These are phyloP conservation scores for Spongia lamella DNA, from an alignment of 37 sponge, comb jelly and placozoan genomes.

Conservation along the genomic window DNA sequence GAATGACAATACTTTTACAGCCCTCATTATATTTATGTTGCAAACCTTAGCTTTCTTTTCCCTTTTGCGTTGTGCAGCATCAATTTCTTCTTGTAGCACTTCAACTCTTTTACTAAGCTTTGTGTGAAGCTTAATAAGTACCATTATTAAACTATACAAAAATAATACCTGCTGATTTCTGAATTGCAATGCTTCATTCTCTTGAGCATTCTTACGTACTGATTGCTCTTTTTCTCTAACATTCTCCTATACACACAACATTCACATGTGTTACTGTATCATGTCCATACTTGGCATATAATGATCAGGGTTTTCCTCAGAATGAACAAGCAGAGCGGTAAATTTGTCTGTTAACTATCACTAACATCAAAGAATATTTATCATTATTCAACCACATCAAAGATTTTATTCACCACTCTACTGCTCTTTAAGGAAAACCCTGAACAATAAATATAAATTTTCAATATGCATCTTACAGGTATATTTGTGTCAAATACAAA, in stretches of 20 bases:
- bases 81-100: constrained; percentile 61
- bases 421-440: too few species aligned
- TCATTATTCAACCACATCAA: too few species aligned
- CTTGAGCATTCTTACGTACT: constrained; percentile 70
- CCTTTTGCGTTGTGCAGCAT: constrained; percentile 7
- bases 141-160: background rate
- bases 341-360: too few species aligned
- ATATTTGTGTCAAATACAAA: background rate
- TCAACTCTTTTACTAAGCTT: constrained; percentile 74
- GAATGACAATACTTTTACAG: too few species aligned
- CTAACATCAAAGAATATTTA: too few species aligned
- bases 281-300: too few species aligned
- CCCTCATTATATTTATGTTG: background rate
- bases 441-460: background rate
- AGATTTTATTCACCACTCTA: too few species aligned
- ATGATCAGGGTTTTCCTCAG: too few species aligned
- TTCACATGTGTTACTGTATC: too few species aligned
- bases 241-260: constrained; percentile 48
- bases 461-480: background rate
- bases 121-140: too few species aligned
- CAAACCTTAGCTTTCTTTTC: constrained; percentile 29
- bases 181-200: constrained; percentile 76
- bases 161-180: constrained; percentile 73
- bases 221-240: constrained; percentile 52
- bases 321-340: too few species aligned